Conservation (phyloP, 2,797 vertebrate species). For the Parotocinclus haroldoi region DNA sequence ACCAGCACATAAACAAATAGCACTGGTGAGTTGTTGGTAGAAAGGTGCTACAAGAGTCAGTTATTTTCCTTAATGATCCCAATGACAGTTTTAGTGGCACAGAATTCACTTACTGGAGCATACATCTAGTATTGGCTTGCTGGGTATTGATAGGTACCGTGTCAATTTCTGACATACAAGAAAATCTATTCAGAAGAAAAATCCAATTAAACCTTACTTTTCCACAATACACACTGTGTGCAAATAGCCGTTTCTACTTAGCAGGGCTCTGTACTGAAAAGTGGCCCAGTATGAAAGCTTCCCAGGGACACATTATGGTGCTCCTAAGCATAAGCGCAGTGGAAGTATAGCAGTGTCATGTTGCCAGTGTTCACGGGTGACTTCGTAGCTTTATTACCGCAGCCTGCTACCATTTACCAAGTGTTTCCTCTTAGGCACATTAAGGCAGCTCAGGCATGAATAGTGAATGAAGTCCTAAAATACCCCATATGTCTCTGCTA, state of each 20-base stretch:
- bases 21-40: too few species aligned
- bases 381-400: slow-evolving; percentile 23
- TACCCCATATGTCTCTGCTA: slow-evolving; percentile 17
- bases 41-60: too few species aligned
- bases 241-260: slow-evolving; percentile 3
- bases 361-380: slow-evolving; percentile 20
- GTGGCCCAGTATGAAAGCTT: slow-evolving; percentile 30
- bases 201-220: too few species aligned
- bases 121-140: not conserved
- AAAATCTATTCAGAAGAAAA: slow-evolving; percentile 2
- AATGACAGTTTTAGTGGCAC: not conserved
- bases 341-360: slow-evolving; percentile 20
- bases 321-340: slow-evolving; percentile 15
- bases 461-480: slow-evolving; percentile 20
- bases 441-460: slow-evolving; percentile 11
- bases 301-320: slow-evolving; percentile 10
- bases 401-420: slow-evolving; percentile 8
- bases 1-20: too few species aligned
- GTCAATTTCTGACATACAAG: slow-evolving; percentile 5
- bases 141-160: not conserved
- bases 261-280: slow-evolving; percentile 29
- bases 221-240: not conserved
- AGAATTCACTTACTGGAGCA: not conserved
- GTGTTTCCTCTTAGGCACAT: slow-evolving; percentile 20
- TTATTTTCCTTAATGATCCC: too few species aligned